Conservation (phyloP, 92 coral and sea anemone genomes). For the Isaurus tuberculatus region DNA sequence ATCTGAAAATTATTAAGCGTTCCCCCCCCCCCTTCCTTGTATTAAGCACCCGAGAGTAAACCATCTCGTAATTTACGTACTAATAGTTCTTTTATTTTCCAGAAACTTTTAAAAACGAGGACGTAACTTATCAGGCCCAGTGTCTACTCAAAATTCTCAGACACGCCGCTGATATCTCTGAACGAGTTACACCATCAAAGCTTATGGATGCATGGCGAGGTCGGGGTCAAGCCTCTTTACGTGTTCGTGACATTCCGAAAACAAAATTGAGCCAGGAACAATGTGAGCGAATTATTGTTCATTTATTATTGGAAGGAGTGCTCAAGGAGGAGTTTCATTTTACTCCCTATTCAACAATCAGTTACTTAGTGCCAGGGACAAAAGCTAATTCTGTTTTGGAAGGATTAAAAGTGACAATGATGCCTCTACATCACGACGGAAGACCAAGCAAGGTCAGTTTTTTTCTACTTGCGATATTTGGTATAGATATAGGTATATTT, state of each 20-base stretch:
- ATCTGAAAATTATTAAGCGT: no score
- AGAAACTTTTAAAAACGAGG: constrained; percentile 39
- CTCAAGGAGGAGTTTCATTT: constrained; percentile 94
- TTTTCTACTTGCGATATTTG: not conserved
- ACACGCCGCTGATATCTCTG: constrained; percentile 78
- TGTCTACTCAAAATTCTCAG: constrained; percentile 73
- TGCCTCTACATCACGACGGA: constrained; percentile 54
- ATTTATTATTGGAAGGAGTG: constrained; percentile 80
- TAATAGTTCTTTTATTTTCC: not conserved
- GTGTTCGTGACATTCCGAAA: constrained; percentile 68
- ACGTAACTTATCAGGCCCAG: constrained; percentile 76
- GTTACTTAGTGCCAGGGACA: constrained; percentile 90
- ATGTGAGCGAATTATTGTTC: constrained; percentile 88
- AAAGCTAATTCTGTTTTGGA: constrained; percentile 66
- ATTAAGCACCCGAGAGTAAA: no score
- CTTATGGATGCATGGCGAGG: constrained; percentile 95
- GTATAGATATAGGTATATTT: not conserved
- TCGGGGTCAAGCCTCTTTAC: constrained; percentile 76
- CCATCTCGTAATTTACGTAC: not conserved
- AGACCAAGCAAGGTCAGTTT: constrained; percentile 44
- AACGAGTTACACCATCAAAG: constrained; percentile 89
- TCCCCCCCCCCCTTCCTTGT: no score
- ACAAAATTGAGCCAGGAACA: constrained; percentile 75
- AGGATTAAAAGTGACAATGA: constrained; percentile 62
- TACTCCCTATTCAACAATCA: constrained; percentile 92